A percentile compares a stretch with the other conserved stretches of the same genome.
These are phyloP conservation scores for Polymixis flavicincta DNA, from an alignment of 2,888 invertebrate species.

Conservation along the genomic window DNA sequence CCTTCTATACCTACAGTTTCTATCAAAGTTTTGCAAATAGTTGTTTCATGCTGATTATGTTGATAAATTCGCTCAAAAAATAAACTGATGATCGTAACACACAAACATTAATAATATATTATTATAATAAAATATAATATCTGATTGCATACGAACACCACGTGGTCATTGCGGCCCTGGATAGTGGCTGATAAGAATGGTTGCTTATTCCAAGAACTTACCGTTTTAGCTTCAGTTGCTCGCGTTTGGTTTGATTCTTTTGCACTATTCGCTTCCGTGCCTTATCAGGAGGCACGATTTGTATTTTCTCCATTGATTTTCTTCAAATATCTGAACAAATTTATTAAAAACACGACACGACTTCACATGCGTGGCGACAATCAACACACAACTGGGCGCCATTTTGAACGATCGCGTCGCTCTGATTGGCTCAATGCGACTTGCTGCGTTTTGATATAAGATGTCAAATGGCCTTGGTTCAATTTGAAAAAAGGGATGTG, in stretches of 20 bases:
- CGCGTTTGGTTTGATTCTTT: slow-evolving; percentile 20
- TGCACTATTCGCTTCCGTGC: slow-evolving; percentile 21
- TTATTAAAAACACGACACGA: slow-evolving; percentile 1
- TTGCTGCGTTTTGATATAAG: slow-evolving; percentile 8
- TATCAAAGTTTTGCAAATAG: slow-evolving; percentile 1
- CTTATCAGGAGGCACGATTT: slow-evolving; percentile 12
- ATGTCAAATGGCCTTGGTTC: slow-evolving; percentile 17
- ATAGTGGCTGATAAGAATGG: background rate
- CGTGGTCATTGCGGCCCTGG: background rate
- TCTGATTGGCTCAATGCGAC: slow-evolving; percentile 8
- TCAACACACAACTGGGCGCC: background rate
- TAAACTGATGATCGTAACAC: slow-evolving; percentile 12
- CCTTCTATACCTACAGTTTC: background rate
- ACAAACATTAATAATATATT: slow-evolving; percentile 19
- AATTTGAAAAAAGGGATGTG: slow-evolving; percentile 2
- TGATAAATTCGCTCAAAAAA: background rate
- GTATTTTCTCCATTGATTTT: slow-evolving; percentile 14
- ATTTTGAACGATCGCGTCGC: slow-evolving; percentile 13
- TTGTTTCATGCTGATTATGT: slow-evolving; percentile 7
- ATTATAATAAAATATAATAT: slow-evolving; percentile 15
- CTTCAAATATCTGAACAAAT: slow-evolving; percentile 3
- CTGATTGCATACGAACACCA: slow-evolving; percentile 2
- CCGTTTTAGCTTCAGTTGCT: slow-evolving; percentile 18
- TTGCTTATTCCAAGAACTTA: slow-evolving; percentile 12
- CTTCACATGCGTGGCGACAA: no score